Evolutionary conservation across 1,140 invertebrate genomes (phyloP), one percentile per base, ranked within the genome.

Genomic region (Tribolium madens): DNA sequence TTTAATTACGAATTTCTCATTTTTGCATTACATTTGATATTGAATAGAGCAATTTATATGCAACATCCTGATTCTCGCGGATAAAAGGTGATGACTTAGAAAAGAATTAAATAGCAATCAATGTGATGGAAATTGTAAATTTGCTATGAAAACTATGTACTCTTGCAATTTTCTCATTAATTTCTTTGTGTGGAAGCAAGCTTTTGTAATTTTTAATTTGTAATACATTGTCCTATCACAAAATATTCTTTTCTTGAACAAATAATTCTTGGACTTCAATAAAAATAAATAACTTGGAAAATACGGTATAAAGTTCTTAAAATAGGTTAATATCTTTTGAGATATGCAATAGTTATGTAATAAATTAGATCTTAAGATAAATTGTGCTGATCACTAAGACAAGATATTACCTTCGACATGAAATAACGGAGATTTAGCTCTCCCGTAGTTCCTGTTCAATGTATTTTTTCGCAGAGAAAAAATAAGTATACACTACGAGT

Each of bases 41-140:
- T 69, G 64, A 36, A 33, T 42, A 69, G 42, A 69, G 33, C 42
- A 69, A 52, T 69, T 42, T 42, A 7, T 33, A 69, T 69, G 42
- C 31, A 69, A 71, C 14, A 46, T 48, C 36, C 68, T 71, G 47
- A 71, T 71, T 71, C 47, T 48, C 68, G 52, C 14, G 17, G 14
- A 57, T 21, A 57, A 57, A 57, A 52, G 50, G 50, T 52, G 50
- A 52, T 52, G 50, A 52, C 12, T 52, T 9, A 14, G 50, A 36
- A 33, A 31, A 46, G 46, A 70, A 70, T 72, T 72, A 48, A 72
- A 72, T 42, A 72, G 68, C 31, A 72, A 50, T 72, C 70, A 72
- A 26, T 50, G 70, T 26, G 12, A 72, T 72, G 70, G 50, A 72
- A 50, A 72, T 50, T 72, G 70, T 53, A 31, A 72, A 72, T 72